Conservation (phyloP, 2,888 invertebrate genomes). For the Leptopilina myrica region DNA sequence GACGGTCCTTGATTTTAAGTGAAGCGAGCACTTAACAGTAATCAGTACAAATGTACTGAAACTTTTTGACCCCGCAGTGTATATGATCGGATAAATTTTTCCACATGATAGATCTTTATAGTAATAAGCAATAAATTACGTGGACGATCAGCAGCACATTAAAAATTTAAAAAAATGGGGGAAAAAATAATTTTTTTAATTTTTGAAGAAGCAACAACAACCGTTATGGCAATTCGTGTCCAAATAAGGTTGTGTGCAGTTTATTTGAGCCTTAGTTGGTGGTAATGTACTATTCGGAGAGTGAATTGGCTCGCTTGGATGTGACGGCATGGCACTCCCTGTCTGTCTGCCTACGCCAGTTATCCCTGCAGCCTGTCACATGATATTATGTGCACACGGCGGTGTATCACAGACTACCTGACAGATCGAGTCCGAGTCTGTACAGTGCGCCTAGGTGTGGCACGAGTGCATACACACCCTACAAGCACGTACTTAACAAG, state of each 20-base stretch:
- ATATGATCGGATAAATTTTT: too few relatives aligned
- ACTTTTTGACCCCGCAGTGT: too few relatives aligned
- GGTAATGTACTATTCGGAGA: not conserved
- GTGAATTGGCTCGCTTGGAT: constrained; percentile 59
- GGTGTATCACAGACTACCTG: constrained; percentile 72
- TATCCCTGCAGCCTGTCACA: constrained; percentile 67
- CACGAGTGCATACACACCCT: constrained; percentile 51
- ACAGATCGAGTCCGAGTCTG: constrained; percentile 70
- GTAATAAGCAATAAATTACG: too few relatives aligned
- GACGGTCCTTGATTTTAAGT: too few relatives aligned
- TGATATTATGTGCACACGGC: constrained; percentile 69
- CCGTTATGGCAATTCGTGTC: not conserved
- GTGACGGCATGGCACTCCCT: constrained; percentile 72
- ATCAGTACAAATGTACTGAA: too few relatives aligned
- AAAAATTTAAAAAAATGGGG: too few relatives aligned
- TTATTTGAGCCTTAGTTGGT: constrained; percentile 6
- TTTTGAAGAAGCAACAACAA: not conserved
- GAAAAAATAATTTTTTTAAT: too few relatives aligned
- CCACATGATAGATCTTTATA: too few relatives aligned
- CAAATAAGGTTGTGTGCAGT: not conserved
- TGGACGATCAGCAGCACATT: too few relatives aligned
- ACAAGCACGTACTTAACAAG: constrained; percentile 64
- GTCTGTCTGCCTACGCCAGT: constrained; percentile 72
- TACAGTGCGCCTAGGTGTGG: constrained; percentile 64
- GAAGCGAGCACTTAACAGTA: too few relatives aligned